These are phyloP conservation scores for Orthonyx spaldingii DNA, from an alignment of 2,113 vertebrate species.

Conservation along the genomic window DNA sequence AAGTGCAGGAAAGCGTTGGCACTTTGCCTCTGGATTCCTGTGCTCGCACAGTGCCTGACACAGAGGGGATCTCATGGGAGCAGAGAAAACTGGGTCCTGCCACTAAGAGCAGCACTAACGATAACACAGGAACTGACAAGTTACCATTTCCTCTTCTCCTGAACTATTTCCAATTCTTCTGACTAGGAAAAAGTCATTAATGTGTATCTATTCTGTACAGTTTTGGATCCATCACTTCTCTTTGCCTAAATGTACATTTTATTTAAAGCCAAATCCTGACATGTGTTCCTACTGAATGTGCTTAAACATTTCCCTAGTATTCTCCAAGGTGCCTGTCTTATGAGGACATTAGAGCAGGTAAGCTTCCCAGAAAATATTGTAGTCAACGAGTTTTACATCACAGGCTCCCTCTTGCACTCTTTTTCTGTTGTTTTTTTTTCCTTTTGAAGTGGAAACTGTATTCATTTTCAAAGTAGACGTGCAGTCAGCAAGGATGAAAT, in stretches of 20 bases:
- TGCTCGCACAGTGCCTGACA: neutral
- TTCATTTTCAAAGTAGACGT: slow-evolving; percentile 37
- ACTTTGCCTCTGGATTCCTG: neutral
- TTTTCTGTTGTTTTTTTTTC: neutral
- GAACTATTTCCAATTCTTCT: neutral
- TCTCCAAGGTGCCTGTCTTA: slow-evolving; percentile 14
- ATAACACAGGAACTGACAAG: neutral
- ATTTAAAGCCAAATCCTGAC: neutral
- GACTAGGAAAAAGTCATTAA: neutral
- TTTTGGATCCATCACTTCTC: neutral
- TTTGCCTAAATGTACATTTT: neutral
- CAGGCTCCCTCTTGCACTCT: neutral
- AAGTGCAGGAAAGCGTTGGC: rapidly evolving
- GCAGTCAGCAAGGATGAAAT: slow-evolving; percentile 28
- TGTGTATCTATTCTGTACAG: neutral
- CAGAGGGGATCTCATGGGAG: neutral
- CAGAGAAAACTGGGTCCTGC: neutral
- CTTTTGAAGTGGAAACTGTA: slow-evolving; percentile 41
- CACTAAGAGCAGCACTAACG: neutral
- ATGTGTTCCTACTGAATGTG: neutral
- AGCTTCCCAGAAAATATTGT: slow-evolving; percentile 25
- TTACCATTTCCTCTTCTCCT: neutral
- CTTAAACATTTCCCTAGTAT: slow-evolving; percentile 8
- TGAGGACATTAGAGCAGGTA: slow-evolving; percentile 24
- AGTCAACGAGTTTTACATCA: neutral